Conservation (phyloP, 2,888 invertebrate species). For the Cremastobaeus sp. region DNA sequence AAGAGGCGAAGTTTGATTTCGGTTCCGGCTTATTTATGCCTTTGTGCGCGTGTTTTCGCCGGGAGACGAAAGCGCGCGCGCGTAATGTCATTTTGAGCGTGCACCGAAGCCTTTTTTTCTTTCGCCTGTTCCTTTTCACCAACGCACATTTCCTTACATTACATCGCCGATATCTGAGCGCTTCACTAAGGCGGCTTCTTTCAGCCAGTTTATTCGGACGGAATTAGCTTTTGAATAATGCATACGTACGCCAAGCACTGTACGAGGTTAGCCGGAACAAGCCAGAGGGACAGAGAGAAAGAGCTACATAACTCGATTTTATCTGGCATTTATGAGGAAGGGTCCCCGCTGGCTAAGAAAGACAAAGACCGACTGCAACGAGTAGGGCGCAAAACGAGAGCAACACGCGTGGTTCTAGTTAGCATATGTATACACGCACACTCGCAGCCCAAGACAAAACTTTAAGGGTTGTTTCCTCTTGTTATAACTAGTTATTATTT, state of each 20-base stretch:
- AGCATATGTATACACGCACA: slow-evolving; percentile 38
- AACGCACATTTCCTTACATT: slow-evolving; percentile 61
- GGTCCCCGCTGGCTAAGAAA: slow-evolving; percentile 59
- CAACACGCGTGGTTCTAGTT: slow-evolving; percentile 49
- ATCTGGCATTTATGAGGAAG: slow-evolving; percentile 72
- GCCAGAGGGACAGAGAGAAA: slow-evolving; percentile 64
- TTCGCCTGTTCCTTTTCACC: slow-evolving; percentile 41
- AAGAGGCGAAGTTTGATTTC: no score
- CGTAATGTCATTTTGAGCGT: slow-evolving; percentile 25
- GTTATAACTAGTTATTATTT: slow-evolving; percentile 49
- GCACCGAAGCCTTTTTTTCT: slow-evolving; percentile 34
- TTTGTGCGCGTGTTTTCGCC: no score
- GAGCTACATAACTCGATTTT: slow-evolving; percentile 70
- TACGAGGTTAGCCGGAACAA: slow-evolving; percentile 58
- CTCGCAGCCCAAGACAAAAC: slow-evolving; percentile 46
- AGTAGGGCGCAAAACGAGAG: slow-evolving; percentile 38
- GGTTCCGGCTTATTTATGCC: no score
- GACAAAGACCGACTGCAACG: slow-evolving; percentile 44
- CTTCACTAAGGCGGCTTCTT: slow-evolving; percentile 64
- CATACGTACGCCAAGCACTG: slow-evolving; percentile 66
- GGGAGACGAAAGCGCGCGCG: no score
- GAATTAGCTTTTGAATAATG: slow-evolving; percentile 74
- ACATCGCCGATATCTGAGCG: slow-evolving; percentile 63
- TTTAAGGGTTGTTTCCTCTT: slow-evolving; percentile 55
- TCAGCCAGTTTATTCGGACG: slow-evolving; percentile 68